Evolutionary conservation across 37 sponge, comb jelly and placozoan species (phyloP), one percentile per base, ranked within the genome.

Genomic region (Chondrosia reniformis): DNA sequence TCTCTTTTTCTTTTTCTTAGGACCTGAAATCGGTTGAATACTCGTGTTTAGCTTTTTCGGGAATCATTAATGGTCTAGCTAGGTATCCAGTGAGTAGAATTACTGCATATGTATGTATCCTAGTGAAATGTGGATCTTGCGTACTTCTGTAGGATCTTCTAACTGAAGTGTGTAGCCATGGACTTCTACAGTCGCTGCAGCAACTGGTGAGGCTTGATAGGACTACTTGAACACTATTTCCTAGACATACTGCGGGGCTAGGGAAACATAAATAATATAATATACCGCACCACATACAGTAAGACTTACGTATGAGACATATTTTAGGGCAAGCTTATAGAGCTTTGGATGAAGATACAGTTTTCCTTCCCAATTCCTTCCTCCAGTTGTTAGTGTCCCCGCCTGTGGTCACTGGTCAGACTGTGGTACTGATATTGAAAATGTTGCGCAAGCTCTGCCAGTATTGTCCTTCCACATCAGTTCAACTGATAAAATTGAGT

Each of bases 141-240:
- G 39, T 6, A 43, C 10, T 24, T 25, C 25, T 63, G 6, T 37
- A 4, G 28, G 2, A 66, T 36, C 59, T 57, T 63, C 15, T 46
- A 34, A 32, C 37, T 65, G 79, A 85, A 63, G 71, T 95, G 13
- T 89, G 83, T 32, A 72, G 84, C 28, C 76, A 80, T 63, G 92
- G 87, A 31, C 79, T 95, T 22, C 80, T 95, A 8, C 69, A 59
- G 1, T 89, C 85, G 62, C 44, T 95, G 0, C 95, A 95, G 54
- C 93, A 91, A 58, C 78, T 95, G 94, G 94, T 94, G 76, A 66
- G 93, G n/a, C n/a, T n/a, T n/a, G n/a, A n/a, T n/a, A n/a, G n/a
- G n/a, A n/a, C n/a, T n/a, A n/a, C n/a, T n/a, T n/a, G n/a, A n/a
- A n/a, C n/a, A n/a, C n/a, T n/a, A n/a, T n/a, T n/a, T n/a, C n/a